These are phyloP conservation scores for Diadegma fenestrale DNA, from an alignment of 2,888 invertebrate genomes.

Conservation along the genomic window DNA sequence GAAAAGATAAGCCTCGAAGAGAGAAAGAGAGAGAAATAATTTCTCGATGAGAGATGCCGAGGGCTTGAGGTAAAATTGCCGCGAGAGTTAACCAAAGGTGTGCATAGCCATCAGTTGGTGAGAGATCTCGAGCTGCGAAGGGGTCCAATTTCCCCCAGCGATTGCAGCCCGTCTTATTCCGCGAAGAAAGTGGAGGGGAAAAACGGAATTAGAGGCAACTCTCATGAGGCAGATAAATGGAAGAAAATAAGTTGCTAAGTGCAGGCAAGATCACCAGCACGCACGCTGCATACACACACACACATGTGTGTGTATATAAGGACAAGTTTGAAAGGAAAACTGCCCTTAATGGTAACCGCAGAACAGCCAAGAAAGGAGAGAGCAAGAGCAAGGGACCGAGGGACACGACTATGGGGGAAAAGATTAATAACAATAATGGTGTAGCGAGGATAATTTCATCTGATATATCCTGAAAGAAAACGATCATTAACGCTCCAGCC, in stretches of 20 bases:
- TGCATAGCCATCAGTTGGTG: constrained; percentile 49
- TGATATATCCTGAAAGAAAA: constrained; percentile 41
- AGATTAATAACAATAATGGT: constrained; percentile 54
- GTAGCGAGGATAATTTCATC: constrained; percentile 39
- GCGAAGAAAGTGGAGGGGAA: constrained; percentile 44
- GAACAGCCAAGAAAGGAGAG: not conserved
- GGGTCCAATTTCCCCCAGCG: constrained; percentile 17
- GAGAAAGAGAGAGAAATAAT: constrained; percentile 54
- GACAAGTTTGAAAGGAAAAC: constrained; percentile 50
- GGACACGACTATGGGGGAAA: not conserved
- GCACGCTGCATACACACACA: constrained; percentile 24
- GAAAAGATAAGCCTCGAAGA: constrained; percentile 64
- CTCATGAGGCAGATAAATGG: constrained; percentile 62
- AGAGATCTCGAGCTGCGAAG: constrained; percentile 37
- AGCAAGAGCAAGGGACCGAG: not conserved
- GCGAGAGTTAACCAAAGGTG: constrained; percentile 51
- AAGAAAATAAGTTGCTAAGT: constrained; percentile 63
- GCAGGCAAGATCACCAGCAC: constrained; percentile 57
- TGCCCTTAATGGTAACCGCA: constrained; percentile 50
- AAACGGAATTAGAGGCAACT: constrained; percentile 58
- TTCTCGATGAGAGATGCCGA: constrained; percentile 46
- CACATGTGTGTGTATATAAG: not conserved
- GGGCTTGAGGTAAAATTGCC: constrained; percentile 57
- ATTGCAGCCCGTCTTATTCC: constrained; percentile 54
- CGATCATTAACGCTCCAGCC: constrained; percentile 31